Conservation (phyloP, 2,888 invertebrate species). For the Lampropteryx suffumata region DNA sequence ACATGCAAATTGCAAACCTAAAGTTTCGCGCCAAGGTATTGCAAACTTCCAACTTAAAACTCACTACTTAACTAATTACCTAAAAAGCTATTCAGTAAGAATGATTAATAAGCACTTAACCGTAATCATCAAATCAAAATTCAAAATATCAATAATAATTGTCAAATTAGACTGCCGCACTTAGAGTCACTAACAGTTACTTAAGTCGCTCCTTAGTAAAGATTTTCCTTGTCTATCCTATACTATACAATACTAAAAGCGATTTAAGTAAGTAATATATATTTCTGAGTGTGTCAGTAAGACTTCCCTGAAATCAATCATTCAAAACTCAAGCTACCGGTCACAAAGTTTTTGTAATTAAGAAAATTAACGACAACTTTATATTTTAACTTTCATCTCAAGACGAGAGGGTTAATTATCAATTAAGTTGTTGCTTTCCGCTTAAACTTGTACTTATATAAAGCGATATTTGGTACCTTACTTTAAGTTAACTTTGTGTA, state of each 20-base stretch:
- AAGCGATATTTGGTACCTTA: slow-evolving; percentile 2
- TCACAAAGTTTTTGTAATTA: slow-evolving; percentile 49
- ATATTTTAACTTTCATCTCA: slow-evolving; percentile 49
- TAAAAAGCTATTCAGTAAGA: neutral
- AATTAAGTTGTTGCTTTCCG: slow-evolving; percentile 34
- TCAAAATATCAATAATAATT: slow-evolving; percentile 30
- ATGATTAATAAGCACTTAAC: slow-evolving; percentile 17
- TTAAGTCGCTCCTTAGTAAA: too few relatives aligned
- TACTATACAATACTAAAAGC: too few relatives aligned
- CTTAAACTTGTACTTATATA: slow-evolving; percentile 14
- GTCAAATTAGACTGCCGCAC: too few relatives aligned
- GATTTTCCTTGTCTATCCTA: too few relatives aligned
- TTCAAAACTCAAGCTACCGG: slow-evolving; percentile 35
- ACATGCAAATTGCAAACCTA: neutral
- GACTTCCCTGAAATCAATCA: slow-evolving; percentile 49
- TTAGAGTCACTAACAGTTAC: too few relatives aligned
- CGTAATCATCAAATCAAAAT: slow-evolving; percentile 22
- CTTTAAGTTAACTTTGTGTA: neutral
- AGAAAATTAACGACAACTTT: slow-evolving; percentile 44
- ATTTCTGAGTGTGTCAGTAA: too few relatives aligned
- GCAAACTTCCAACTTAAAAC: neutral
- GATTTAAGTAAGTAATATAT: too few relatives aligned
- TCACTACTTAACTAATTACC: slow-evolving; percentile 13
- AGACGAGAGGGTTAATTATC: slow-evolving; percentile 42
- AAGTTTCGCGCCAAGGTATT: neutral